Evolutionary conservation across 2,797 vertebrate genomes (phyloP).

Genomic region (Thamnophis elegans): DNA sequence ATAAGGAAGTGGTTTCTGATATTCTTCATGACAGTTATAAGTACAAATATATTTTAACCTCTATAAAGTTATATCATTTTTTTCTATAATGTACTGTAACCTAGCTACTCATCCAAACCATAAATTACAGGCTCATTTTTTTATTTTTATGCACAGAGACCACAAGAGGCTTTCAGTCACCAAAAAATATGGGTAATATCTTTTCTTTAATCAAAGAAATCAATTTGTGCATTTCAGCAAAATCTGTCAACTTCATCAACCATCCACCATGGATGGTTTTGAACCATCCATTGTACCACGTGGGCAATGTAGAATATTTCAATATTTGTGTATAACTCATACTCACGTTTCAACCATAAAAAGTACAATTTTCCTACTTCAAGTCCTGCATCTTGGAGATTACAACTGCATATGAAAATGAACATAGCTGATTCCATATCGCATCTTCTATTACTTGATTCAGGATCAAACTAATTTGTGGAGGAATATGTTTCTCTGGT

Average conservation of each 20-base stretch:
- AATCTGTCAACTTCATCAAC: neutral
- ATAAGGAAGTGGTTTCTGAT: neutral
- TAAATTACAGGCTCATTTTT: neutral
- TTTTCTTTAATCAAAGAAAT: neutral
- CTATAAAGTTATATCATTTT: neutral
- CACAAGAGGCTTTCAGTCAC: neutral
- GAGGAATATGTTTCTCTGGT: neutral
- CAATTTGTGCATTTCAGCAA: neutral
- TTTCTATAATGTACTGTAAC: neutral
- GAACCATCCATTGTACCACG: too few relatives aligned
- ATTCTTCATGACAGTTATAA: neutral
- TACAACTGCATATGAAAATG: neutral
- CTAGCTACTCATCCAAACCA: neutral
- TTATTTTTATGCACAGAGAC: neutral
- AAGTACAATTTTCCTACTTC: neutral
- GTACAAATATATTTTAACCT: neutral
- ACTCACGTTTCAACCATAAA: neutral
- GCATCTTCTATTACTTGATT: neutral
- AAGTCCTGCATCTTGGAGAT: neutral
- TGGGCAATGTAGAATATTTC: neutral
- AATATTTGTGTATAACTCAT: neutral
- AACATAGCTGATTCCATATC: neutral
- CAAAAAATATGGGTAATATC: neutral
- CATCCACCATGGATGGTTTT: neutral
- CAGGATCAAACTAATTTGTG: neutral